Conservation (phyloP, 2,888 invertebrate genomes). For the Embidobia sp. region DNA sequence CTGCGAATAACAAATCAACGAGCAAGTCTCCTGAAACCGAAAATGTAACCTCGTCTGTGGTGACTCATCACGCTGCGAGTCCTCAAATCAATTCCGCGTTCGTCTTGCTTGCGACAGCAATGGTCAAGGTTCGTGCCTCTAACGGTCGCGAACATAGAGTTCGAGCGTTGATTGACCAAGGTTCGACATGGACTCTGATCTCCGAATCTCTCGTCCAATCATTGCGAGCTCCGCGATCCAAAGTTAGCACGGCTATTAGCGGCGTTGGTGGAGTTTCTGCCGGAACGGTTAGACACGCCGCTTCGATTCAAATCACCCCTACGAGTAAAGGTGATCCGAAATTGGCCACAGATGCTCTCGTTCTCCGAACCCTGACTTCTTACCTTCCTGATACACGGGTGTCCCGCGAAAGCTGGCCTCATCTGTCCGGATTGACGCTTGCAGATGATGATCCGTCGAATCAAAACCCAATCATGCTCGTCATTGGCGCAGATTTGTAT, state of each 20-base stretch:
- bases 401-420: neutral
- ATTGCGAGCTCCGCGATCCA: neutral
- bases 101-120: constrained; percentile 61
- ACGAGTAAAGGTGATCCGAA: neutral
- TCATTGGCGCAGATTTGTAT: no score
- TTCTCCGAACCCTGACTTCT: neutral
- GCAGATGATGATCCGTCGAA: neutral
- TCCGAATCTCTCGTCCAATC: neutral
- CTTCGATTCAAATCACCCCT: neutral
- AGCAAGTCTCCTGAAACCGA: no score
- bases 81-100: no score
- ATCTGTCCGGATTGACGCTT: neutral
- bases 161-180: constrained; percentile 15
- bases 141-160: neutral
- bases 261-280: neutral
- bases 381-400: neutral
- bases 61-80: neutral
- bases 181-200: constrained; percentile 2
- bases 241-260: neutral
- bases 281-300: neutral
- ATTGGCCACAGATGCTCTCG: neutral
- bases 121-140: constrained; percentile 19
- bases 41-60: no score
- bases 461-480: no score
- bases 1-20: no score